Conservation (phyloP, 2,797 vertebrate genomes). For the Gymnopithys bicolor region DNA sequence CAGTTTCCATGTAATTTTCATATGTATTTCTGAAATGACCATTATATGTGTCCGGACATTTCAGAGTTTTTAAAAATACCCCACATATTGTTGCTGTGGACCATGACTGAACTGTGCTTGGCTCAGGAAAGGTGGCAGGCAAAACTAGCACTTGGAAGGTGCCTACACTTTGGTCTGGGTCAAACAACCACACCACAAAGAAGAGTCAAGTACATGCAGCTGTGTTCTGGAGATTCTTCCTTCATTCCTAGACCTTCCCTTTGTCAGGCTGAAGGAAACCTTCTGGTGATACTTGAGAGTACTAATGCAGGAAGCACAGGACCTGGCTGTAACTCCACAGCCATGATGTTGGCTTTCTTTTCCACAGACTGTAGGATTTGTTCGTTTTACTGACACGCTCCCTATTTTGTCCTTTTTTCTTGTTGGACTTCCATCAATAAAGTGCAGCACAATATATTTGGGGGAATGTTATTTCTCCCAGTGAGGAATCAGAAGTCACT, state of each 20-base stretch:
- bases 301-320: neutral
- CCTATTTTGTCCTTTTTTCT: neutral
- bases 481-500: neutral
- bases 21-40: neutral
- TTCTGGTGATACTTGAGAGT: neutral
- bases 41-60: neutral
- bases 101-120: neutral
- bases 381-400: neutral
- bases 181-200: neutral
- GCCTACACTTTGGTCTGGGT: neutral
- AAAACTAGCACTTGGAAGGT: neutral
- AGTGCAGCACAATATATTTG: rapidly evolving
- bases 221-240: neutral
- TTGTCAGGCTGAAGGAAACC: neutral
- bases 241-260: neutral
- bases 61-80: neutral
- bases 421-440: neutral
- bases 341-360: neutral
- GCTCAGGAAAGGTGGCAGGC: neutral
- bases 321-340: neutral
- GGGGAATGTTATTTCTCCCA: neutral
- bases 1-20: neutral
- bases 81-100: neutral
- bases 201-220: neutral
- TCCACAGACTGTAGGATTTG: neutral